A percentile compares a stretch with the other conserved stretches of the same genome.
These are phyloP conservation scores for Xestia ashworthii DNA, from an alignment of 2,888 invertebrate species.

Conservation along the genomic window DNA sequence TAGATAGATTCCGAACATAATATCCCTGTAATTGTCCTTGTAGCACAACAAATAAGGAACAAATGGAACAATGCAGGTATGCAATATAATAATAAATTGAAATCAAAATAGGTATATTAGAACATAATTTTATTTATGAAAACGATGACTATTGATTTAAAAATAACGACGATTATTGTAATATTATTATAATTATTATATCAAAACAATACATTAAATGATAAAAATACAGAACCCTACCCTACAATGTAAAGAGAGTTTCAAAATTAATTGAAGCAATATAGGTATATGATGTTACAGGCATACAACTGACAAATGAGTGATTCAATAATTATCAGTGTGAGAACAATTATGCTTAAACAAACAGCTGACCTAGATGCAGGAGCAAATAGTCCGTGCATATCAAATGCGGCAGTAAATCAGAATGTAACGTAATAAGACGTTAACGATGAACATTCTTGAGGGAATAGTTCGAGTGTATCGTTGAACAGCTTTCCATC, in stretches of 20 bases:
- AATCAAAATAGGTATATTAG: not conserved
- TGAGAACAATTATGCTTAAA: constrained; percentile 62
- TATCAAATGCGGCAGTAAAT: constrained; percentile 53
- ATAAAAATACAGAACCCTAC: not conserved
- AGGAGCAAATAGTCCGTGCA: constrained; percentile 42
- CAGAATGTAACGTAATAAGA: constrained; percentile 44
- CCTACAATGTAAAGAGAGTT: constrained; percentile 4
- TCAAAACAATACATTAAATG: not conserved
- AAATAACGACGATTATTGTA: not conserved
- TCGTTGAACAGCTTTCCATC: constrained; percentile 22
- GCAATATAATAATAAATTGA: not conserved
- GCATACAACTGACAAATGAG: constrained; percentile 43
- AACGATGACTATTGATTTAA: not conserved
- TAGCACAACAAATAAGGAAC: not conserved
- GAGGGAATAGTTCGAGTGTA: not conserved
- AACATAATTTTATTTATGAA: not conserved
- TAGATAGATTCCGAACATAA: not conserved
- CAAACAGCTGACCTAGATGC: constrained; percentile 52
- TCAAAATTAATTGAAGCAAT: constrained; percentile 48
- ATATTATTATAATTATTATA: not conserved
- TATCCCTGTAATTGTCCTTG: not conserved
- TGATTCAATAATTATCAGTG: constrained; percentile 62
- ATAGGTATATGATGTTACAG: constrained; percentile 59
- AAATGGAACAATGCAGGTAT: no score
- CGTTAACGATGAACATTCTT: constrained; percentile 30